Base-by-base conservation (phyloP, 2,113 vertebrate genomes). In the Cygnus atratus region DNA sequence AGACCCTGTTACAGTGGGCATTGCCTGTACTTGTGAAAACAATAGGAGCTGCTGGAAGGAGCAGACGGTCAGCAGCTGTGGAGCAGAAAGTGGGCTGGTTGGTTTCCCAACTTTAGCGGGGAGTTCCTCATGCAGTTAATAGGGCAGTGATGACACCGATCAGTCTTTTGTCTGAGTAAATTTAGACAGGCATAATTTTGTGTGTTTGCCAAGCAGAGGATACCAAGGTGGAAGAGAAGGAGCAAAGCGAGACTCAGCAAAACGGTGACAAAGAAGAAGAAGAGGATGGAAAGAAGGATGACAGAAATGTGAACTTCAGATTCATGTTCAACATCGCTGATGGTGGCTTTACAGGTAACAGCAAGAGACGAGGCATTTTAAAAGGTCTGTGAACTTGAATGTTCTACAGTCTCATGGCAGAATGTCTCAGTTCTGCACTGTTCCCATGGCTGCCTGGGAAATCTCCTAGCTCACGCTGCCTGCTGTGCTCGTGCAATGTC, bases 321-420 rank as follows among this genome's bases (percentile, higher is more conserved):
- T 99, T 99, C 97, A 99, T 99, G 99, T 99, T 99, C 98, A 99
- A 99, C 96, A 99, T 99, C 1, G 99, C 99, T 0, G 99, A 99
- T 0, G 99, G 99, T 8, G 99, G 99, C 79, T 99, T 99, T 82
- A 99, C 99, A 97, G 99, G 99, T 99, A 65, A 65, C 10, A 25
- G 54, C 21, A 7, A 19, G 77, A 31, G 35, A 6, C 0, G 20
- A n/a, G 35, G 25, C 74, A 2, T 11, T 18, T 12, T 37, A 12
- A 29, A 50, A 0, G 13, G 78, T 25, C 57, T 46, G 15, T 28
- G 9, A 44, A 9, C 46, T 48, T 48, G 20, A 48, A 48, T 20
- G 19, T 48, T 37, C 25, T 48, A 10, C 58, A 22, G 25, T 26
- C 59, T 59, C 29, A 3, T 67, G 28, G 35, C 48, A 25, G 5